Percentiles rank a stretch among this genome's conserved stretches.
Evolutionary conservation across 2,797 vertebrate species (phyloP).

Genomic region (Chloroceryle amazona): DNA sequence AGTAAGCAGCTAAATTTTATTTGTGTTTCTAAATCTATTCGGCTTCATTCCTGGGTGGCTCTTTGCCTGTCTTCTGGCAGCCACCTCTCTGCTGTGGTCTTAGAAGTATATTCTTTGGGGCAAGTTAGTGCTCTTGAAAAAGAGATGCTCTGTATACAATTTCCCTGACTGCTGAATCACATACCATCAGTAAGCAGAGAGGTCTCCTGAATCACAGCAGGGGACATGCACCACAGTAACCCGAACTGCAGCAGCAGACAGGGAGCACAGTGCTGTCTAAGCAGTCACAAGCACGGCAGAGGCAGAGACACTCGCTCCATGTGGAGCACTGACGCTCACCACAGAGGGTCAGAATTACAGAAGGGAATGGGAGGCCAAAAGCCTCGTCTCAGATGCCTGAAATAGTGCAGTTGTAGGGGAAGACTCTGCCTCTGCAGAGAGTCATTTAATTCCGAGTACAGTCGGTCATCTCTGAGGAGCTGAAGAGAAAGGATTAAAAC

Average conservation of each 20-base stretch:
- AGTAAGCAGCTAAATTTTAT: neutral
- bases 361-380: neutral
- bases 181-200: neutral
- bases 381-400: neutral
- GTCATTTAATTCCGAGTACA: neutral
- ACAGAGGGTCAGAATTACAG: neutral
- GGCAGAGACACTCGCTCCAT: neutral
- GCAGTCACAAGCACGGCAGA: neutral
- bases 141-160: neutral
- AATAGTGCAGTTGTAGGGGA: neutral
- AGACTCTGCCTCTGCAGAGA: neutral
- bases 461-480: neutral
- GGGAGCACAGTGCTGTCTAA: neutral
- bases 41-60: neutral
- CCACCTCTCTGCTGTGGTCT: neutral
- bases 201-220: fast-evolving
- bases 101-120: neutral
- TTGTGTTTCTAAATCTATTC: neutral
- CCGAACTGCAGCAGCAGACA: neutral
- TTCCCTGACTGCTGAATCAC: neutral
- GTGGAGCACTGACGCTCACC: neutral
- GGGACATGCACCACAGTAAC: neutral
- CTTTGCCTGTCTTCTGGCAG: neutral
- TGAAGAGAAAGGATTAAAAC: neutral
- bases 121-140: neutral